These are phyloP conservation scores for Scolopax rusticola DNA, from an alignment of 2,797 vertebrate genomes.

Conservation along the genomic window DNA sequence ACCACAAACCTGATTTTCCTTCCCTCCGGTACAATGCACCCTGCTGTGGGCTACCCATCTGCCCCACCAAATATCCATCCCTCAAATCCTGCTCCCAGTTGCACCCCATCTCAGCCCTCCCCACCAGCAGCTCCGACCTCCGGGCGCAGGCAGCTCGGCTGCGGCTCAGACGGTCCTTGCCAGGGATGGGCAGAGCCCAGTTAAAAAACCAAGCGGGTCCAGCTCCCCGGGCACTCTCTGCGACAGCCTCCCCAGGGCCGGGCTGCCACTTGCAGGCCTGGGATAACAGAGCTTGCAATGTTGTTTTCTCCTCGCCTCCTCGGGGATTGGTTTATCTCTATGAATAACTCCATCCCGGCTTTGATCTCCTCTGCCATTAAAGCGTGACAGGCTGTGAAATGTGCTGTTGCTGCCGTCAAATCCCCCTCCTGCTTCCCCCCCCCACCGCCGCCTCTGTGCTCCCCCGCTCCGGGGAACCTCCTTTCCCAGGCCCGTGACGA, in stretches of 20 bases:
- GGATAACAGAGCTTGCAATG: slow-evolving; percentile 51
- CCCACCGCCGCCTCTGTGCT: slow-evolving; percentile 26
- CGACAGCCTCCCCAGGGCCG: not conserved
- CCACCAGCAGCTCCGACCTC: not conserved
- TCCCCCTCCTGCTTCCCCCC: slow-evolving; percentile 3
- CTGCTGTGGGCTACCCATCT: not conserved
- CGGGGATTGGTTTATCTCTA: slow-evolving; percentile 68
- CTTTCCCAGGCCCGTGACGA: not conserved
- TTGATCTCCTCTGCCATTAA: slow-evolving; percentile 70
- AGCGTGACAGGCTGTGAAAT: slow-evolving; percentile 70
- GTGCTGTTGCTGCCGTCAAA: slow-evolving; percentile 61
- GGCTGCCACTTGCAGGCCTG: not conserved
- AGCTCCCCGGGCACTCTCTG: not conserved
- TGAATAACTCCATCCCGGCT: slow-evolving; percentile 71
- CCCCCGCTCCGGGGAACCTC: slow-evolving; percentile 42
- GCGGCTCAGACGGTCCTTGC: not conserved
- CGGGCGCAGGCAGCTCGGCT: not conserved
- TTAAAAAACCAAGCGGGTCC: not conserved
- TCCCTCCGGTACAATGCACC: fast-evolving
- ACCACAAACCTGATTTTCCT: not conserved
- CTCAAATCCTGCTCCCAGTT: not conserved
- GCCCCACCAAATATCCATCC: not conserved
- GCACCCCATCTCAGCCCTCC: not conserved
- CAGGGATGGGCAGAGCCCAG: not conserved
- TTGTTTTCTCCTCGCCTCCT: slow-evolving; percentile 68